Evolutionary conservation across 2,888 invertebrate genomes (phyloP).

Genomic region (Rotaria sp.): DNA sequence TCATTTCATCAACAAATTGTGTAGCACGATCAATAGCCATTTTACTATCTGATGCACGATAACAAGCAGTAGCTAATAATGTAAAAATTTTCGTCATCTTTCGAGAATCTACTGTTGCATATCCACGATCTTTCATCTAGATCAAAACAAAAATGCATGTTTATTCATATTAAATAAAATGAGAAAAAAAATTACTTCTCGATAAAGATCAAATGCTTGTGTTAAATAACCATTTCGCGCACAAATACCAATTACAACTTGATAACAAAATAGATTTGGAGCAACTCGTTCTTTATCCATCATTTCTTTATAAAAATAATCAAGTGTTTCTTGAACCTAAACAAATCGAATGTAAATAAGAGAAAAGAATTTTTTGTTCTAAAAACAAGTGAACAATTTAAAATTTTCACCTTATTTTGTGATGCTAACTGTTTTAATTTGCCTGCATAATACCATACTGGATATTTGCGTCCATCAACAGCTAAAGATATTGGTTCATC

Average conservation of each 20-base stretch:
- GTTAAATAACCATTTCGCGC: constrained; percentile 75
- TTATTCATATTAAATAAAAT: constrained; percentile 44
- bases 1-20: not conserved
- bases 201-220: constrained; percentile 75
- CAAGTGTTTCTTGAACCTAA: constrained; percentile 66
- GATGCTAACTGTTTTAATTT: not conserved
- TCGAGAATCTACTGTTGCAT: not conserved
- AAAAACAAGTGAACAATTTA: not conserved
- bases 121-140: constrained; percentile 28
- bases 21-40: not conserved
- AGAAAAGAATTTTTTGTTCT: not conserved
- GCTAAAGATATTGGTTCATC: constrained; percentile 10
- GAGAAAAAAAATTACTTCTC: constrained; percentile 56
- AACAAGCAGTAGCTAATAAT: constrained; percentile 3
- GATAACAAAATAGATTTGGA: constrained; percentile 72
- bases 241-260: constrained; percentile 73
- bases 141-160: not conserved
- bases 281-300: constrained; percentile 67
- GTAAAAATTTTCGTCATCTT: constrained; percentile 19
- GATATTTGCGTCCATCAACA: not conserved
- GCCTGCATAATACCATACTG: not conserved
- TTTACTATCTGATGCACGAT: not conserved
- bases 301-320: constrained; percentile 71
- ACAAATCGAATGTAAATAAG: not conserved
- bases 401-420: not conserved